These are phyloP conservation scores for Eilema caniola DNA, from an alignment of 2,888 invertebrate genomes.

Conservation along the genomic window DNA sequence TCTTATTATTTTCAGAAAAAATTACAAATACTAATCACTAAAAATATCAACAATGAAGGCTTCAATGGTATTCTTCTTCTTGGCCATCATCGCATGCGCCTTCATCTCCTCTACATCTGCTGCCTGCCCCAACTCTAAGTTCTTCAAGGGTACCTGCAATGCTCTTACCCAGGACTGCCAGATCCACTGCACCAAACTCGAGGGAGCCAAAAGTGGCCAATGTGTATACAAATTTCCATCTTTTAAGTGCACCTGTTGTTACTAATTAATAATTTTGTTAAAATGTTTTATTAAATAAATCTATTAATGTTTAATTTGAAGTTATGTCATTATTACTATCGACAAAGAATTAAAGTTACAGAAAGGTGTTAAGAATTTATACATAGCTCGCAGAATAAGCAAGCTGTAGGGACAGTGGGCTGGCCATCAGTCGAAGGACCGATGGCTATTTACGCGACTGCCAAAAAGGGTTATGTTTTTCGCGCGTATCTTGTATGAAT, in stretches of 20 bases:
- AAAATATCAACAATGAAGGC: constrained; percentile 17
- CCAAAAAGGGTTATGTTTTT: too few relatives aligned
- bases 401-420: too few relatives aligned
- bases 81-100: constrained; percentile 19
- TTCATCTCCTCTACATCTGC: neutral
- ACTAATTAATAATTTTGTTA: neutral
- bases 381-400: too few relatives aligned
- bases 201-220: constrained; percentile 24
- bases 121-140: constrained; percentile 12
- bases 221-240: constrained; percentile 17
- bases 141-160: constrained; percentile 28
- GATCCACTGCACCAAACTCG: constrained; percentile 21
- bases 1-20: neutral
- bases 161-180: constrained; percentile 27
- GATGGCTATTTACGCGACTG: too few relatives aligned
- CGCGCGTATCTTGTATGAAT: too few relatives aligned
- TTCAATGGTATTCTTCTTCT: constrained; percentile 1
- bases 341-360: too few relatives aligned
- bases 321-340: too few relatives aligned
- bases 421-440: too few relatives aligned
- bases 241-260: constrained; percentile 13
- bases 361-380: too few relatives aligned
- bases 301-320: neutral
- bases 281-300: neutral
- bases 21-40: neutral